A percentile compares a stretch with the other conserved stretches of the same genome.
phyloP scores from a whole-genome alignment of 2,797 vertebrate species.

The Tangara arthus region DNA sequence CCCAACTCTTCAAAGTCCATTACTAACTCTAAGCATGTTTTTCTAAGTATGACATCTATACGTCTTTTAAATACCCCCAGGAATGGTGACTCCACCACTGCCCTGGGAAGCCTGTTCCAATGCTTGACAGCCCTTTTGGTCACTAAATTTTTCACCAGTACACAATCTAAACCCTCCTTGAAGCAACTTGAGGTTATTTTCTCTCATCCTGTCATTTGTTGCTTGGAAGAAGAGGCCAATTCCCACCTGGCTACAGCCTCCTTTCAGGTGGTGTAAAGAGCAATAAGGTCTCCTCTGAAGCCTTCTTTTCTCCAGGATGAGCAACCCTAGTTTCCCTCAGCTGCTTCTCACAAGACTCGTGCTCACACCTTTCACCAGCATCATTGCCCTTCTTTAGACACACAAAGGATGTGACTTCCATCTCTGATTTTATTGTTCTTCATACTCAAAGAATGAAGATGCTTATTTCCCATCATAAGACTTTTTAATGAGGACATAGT shows the following conservation, averaged over 20 bases:
- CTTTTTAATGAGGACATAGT: not conserved
- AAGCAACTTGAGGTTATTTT: not conserved
- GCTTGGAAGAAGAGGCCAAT: not conserved
- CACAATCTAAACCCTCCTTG: not conserved
- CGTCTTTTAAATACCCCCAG: not conserved
- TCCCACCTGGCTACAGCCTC: not conserved
- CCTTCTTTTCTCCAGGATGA: not conserved
- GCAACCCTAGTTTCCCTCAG: not conserved
- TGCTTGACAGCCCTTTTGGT: not conserved
- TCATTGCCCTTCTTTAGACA: not conserved
- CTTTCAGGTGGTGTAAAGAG: not conserved
- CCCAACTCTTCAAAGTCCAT: not conserved
- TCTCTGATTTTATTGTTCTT: not conserved
- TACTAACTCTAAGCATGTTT: not conserved
- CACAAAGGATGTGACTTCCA: accelerated
- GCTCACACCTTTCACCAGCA: not conserved
- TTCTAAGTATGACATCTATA: not conserved
- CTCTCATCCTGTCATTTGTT: not conserved
- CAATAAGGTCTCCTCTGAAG: not conserved
- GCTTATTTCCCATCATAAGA: not conserved
- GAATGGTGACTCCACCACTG: not conserved
- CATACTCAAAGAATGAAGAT: not conserved
- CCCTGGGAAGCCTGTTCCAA: not conserved
- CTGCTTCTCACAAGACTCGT: not conserved
- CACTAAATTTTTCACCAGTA: not conserved